A percentile compares a stretch with the other conserved stretches of the same genome.
These are phyloP conservation scores for Xiphorhynchus erythropygius DNA, from an alignment of 2,797 vertebrate genomes.

Conservation along the genomic window DNA sequence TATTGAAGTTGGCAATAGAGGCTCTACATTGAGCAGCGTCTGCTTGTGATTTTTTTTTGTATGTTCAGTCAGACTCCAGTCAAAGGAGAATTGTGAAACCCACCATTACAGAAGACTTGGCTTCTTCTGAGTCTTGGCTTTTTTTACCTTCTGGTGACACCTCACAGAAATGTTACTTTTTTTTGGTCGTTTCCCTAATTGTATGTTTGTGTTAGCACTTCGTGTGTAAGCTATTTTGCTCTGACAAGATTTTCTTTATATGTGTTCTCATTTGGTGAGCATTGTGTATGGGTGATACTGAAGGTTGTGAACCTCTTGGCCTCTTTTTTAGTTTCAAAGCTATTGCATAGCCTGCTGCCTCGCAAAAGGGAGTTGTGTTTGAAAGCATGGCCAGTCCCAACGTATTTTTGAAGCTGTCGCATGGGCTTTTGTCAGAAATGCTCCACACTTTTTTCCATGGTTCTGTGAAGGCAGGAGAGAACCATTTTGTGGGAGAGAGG, in stretches of 20 bases:
- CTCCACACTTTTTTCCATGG: neutral
- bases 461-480: neutral
- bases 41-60: neutral
- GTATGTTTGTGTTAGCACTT: neutral
- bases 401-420: neutral
- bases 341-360: neutral
- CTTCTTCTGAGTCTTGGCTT: neutral
- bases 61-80: neutral
- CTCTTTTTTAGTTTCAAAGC: neutral
- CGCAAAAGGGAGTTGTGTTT: neutral
- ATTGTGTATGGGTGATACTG: neutral
- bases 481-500: neutral
- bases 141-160: neutral
- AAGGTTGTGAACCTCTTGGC: neutral
- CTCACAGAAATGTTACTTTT: neutral
- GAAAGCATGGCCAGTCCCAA: neutral
- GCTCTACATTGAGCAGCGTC: neutral
- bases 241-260: neutral
- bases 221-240: neutral
- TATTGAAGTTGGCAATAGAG: neutral
- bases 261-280: neutral
- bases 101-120: neutral
- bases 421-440: rapidly evolving
- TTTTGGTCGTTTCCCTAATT: neutral
- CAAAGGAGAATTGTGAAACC: neutral